Base-by-base conservation (phyloP, 2,888 invertebrate genomes). In the Dysmachus trigonus region DNA sequence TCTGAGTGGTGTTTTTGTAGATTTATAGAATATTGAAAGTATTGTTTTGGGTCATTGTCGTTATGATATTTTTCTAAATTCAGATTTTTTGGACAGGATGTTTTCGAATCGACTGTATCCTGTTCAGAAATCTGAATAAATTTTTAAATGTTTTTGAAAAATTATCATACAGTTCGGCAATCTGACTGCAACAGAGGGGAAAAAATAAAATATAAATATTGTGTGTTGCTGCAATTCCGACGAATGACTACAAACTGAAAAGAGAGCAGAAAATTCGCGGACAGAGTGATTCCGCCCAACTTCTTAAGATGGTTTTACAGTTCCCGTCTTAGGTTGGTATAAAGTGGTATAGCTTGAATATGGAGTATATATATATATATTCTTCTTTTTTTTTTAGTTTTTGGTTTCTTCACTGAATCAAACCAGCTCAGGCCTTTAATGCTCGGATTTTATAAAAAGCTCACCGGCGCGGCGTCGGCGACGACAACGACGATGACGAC, bases 241-340 rank as follows among this genome's bases (percentile, higher is more conserved):
- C 27, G 62, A 62, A 62, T 62, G 22, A 62, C 62, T 22, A 62
- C 22, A 27, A 41, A 47, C 77, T 47, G 4, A 4, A 77, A 22
- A 77, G 77, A 77, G 41, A 77, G 77, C 77, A 41, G 22, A 77
- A 47, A 41, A 30, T 15, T 77, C n/a, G 77, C 47, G 41, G 30
- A 77, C 47, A 47, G 30, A 62, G 47, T 77, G 27, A 77, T 77
- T 77, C 77, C 77, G 47, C 77, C 77, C 77, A 77, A 77, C 77
- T 77, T 77, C 38, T 22, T 10, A 47, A 77, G 47, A 62, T 62
- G 62, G 77, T 47, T 47, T 77, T 41, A 77, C 47, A 47, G 38
- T 77, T 77, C 62, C 62, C 62, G 62, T 62, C 62, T 62, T 22
- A 62, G 62, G 10, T 47, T 1, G 6, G 47, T 41, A 41, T 47